These are phyloP conservation scores for Orchesellides sinensis DNA, from an alignment of 2,888 invertebrate genomes.

Conservation along the genomic window DNA sequence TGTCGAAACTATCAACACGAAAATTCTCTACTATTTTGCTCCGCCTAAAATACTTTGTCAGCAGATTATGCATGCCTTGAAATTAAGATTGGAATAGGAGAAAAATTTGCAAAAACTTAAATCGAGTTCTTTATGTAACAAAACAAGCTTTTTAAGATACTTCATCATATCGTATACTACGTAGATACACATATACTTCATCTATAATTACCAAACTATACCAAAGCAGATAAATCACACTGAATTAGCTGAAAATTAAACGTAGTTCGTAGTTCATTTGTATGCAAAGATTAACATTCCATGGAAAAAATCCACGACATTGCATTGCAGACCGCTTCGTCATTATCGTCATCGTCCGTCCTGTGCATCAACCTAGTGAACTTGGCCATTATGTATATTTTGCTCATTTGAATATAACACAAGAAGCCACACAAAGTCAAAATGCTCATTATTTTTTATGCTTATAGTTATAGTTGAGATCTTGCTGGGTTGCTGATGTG, in stretches of 20 bases:
- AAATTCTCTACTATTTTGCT: background rate
- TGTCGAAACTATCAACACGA: background rate
- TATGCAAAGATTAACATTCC: background rate
- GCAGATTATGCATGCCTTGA: too few relatives aligned
- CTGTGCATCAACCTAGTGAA: conserved; percentile 56
- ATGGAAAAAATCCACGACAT: background rate
- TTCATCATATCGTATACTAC: too few relatives aligned
- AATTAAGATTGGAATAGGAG: too few relatives aligned
- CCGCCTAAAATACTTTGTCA: too few relatives aligned
- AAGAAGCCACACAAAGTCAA: conserved; percentile 44
- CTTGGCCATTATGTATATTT: conserved; percentile 26
- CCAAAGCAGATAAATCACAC: too few relatives aligned
- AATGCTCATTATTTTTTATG: conserved; percentile 61
- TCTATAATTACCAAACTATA: too few relatives aligned
- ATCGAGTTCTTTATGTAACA: too few relatives aligned
- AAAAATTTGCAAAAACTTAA: too few relatives aligned
- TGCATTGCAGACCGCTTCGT: background rate
- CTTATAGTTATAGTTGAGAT: conserved; percentile 46
- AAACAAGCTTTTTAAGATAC: too few relatives aligned
- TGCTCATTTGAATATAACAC: conserved; percentile 27
- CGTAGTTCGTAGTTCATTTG: background rate
- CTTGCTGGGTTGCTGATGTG: conserved; percentile 25
- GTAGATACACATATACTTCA: too few relatives aligned
- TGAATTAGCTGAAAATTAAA: too few relatives aligned
- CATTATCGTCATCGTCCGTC: background rate